Conservation (phyloP, 37 sponge, comb jelly and placozoan genomes). For the Spongia lamella region DNA sequence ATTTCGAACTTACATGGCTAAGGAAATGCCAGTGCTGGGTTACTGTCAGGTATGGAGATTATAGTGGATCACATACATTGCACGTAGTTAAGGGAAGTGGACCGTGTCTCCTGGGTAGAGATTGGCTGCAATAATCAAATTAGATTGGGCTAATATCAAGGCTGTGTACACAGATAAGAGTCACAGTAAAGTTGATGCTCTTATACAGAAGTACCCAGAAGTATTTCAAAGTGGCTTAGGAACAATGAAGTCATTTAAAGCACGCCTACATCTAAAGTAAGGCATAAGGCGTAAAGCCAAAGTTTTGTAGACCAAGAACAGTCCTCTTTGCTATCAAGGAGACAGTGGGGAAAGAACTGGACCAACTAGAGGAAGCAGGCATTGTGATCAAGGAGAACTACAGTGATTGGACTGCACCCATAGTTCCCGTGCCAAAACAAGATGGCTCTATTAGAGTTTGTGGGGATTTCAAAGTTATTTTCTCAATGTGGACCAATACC, state of each 20-base stretch:
- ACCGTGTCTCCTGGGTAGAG: background rate
- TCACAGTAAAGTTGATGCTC: background rate
- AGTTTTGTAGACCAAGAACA: background rate
- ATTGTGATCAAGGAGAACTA: background rate
- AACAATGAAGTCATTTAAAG: background rate
- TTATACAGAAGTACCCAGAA: background rate
- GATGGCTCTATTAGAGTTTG: background rate
- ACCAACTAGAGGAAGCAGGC: background rate
- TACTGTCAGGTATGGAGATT: background rate
- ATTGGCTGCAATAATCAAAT: background rate
- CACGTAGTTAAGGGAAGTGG: background rate
- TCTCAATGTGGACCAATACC: background rate
- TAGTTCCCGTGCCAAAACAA: background rate
- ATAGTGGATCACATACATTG: background rate
- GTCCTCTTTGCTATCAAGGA: slow-evolving; percentile 1
- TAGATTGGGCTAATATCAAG: background rate
- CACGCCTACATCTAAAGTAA: background rate
- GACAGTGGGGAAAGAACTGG: background rate
- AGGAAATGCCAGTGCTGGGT: background rate
- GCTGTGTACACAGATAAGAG: background rate
- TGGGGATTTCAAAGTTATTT: slow-evolving; percentile 3
- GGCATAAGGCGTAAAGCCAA: background rate
- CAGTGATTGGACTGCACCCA: slow-evolving; percentile 1
- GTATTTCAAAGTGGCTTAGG: background rate
- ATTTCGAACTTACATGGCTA: background rate